Evolutionary conservation across 2,888 invertebrate species (phyloP), one percentile per base, ranked within the genome.

Genomic region (Tetanocera ferruginea): DNA sequence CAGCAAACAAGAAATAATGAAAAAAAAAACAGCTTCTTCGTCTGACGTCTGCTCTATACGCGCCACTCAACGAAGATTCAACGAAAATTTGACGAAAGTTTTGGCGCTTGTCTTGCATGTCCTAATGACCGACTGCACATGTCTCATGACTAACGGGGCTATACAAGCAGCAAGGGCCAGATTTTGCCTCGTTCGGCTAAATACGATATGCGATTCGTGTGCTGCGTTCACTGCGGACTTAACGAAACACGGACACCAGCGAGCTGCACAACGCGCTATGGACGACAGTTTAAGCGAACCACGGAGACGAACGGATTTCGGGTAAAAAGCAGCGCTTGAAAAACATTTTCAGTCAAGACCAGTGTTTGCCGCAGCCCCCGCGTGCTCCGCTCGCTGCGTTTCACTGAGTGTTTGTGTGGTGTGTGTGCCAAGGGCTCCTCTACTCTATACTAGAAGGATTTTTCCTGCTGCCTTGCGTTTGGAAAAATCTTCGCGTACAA

Each of bases 221-320:
- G 62, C 49, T 57, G 60, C 43, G 31, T 34, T 64, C 28, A 31
- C 5, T 31, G 31, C 66, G 55, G 86, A 85, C 87, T 86, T 78
- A 87, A 87, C 88, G 88, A 87, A 87, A 83, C 84, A 85, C 82
- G 83, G 84, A 85, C 87, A 88, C 84, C 85, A 85, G 82, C 82
- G 83, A 81, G 81, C 83, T 82, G 84, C 84, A 85, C 84, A 85
- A 80, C 83, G 82, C 84, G 84, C 87, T 86, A 86, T 86, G 86
- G 87, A 87, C 86, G 86, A 87, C 89, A 90, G 90, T 90, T 88
- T 88, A 87, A 90, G 88, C 87, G 88, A 90, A 90, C 89, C 88
- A 89, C 89, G 87, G 87, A 88, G 87, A 87, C 88, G 88, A 88
- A 89, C 89, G 90, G 90, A 89, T 89, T 88, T 88, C 89, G 89